These are phyloP conservation scores for Dromius quadrimaculatus DNA, from an alignment of 2,888 invertebrate species.

Conservation along the genomic window DNA sequence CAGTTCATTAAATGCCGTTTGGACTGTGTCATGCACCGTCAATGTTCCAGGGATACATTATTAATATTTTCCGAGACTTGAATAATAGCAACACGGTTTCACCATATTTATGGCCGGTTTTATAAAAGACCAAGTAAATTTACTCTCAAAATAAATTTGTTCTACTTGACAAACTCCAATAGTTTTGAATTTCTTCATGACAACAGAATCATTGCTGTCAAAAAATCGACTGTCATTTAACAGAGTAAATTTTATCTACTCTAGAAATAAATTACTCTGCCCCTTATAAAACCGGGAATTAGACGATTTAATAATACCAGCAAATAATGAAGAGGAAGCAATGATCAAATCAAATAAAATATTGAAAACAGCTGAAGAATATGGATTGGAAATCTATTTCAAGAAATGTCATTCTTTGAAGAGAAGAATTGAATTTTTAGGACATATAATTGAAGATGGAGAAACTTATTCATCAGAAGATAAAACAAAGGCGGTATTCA, in stretches of 20 bases:
- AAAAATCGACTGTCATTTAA: no score
- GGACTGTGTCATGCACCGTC: not conserved
- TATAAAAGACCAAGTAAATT: no score
- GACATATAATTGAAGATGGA: slow-evolving; percentile 28
- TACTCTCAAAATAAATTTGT: no score
- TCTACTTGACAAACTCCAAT: no score
- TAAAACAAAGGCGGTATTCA: slow-evolving; percentile 52
- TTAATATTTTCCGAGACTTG: no score
- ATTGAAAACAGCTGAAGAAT: slow-evolving; percentile 54
- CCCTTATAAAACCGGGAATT: no score
- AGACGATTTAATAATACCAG: slow-evolving; percentile 57
- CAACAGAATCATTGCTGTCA: no score
- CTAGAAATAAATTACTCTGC: no score
- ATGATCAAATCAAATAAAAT: slow-evolving; percentile 56
- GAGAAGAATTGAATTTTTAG: slow-evolving; percentile 51
- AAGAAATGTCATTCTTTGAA: slow-evolving; percentile 62
- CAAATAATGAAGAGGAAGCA: slow-evolving; percentile 54
- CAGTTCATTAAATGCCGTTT: not conserved
- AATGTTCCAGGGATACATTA: slow-evolving; percentile 46
- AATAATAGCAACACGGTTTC: no score
- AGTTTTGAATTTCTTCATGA: no score
- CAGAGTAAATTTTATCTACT: no score
- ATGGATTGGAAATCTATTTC: slow-evolving; percentile 59
- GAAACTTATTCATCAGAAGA: slow-evolving; percentile 40
- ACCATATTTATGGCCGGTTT: no score